Base-by-base conservation (phyloP, 2,888 invertebrate species). In the Eugnorisma glareosa region DNA sequence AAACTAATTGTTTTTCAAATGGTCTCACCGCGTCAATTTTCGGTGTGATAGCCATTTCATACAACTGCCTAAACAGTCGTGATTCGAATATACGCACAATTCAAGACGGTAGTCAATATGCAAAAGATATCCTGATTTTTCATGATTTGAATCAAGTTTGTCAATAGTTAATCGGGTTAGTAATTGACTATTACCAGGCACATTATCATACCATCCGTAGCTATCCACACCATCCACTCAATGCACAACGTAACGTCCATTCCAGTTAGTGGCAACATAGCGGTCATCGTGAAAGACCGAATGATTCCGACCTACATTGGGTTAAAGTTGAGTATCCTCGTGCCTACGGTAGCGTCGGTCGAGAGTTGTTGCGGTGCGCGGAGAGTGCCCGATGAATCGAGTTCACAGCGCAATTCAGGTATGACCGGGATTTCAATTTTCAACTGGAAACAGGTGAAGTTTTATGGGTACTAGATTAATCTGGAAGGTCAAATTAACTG, bases 281-380 rank as follows among this genome's bases (percentile, higher is more conserved):
- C 59, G 37, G 18, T 51, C 45, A 28, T 48, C 13, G 69, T 51
- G 69, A 67, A 70, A 83, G 67, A 69, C 51, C 64, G 66, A 78
- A 82, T 75, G 67, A 81, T 81, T 87, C 35, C 78, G 64, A 67
- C 72, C 86, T 31, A 82, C 68, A 75, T 75, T 70, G 73, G 48
- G 75, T 85, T 84, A 74, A 77, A 85, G 77, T 85, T 67, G 77
- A 87, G 85, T 75, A 76, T 64, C 86, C 85, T 78, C 71, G 69
- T 61, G 75, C 64, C 51, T 40, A 59, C 73, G 63, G 74, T 67
- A 51, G 64, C 67, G 61, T 51, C 45, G 48, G 54, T 76, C 63
- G 67, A 84, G 84, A 77, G 87, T 69, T 76, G 87, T 87, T 84
- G 84, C 82, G 84, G 84, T 81, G 61, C 18, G 35, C 51, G 69